A percentile compares a stretch with the other conserved stretches of the same genome.
Conservation (phyloP, 2,797 vertebrate species). For the Myotis findleyi region DNA sequence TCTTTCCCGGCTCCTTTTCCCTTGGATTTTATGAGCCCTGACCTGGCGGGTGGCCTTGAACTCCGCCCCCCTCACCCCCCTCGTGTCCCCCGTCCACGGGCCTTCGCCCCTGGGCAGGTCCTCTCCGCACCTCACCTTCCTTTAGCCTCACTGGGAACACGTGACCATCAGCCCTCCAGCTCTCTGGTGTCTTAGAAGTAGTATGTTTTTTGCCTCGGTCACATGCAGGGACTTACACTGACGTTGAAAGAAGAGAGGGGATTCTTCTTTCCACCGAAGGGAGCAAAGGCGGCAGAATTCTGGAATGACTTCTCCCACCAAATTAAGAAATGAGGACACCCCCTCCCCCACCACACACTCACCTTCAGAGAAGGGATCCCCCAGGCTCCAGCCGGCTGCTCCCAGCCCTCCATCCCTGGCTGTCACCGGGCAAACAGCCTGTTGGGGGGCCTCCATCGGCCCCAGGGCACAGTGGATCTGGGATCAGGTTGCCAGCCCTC, state of each 20-base stretch:
- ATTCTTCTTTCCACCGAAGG: background rate
- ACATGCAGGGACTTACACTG: background rate
- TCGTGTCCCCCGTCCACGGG: accelerated
- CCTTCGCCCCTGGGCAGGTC: accelerated
- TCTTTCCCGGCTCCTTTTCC: background rate
- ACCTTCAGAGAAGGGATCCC: background rate
- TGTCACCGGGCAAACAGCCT: background rate
- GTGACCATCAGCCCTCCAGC: background rate
- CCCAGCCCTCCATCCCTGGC: accelerated
- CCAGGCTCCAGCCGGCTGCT: background rate
- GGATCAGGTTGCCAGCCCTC: background rate
- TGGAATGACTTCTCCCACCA: background rate
- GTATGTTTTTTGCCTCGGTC: background rate
- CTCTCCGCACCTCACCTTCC: background rate
- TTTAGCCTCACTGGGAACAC: accelerated
- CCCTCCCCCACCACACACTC: too few species aligned
- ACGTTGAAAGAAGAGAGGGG: background rate
- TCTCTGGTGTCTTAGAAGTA: background rate
- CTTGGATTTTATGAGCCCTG: background rate
- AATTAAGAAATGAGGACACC: background rate
- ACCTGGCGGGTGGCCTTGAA: background rate
- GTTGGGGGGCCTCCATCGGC: background rate
- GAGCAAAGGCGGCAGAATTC: background rate
- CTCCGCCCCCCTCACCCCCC: accelerated
- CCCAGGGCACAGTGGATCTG: background rate